Percentiles rank a stretch among this genome's conserved stretches.
Evolutionary conservation across 2,113 vertebrate genomes (phyloP).

Genomic region (Bos taurus): ARS-UCD2.0 NC_037347.1:38902001-38902500

Average conservation of each 20-base stretch:
- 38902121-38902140: neutral
- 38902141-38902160: neutral
- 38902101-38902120: neutral
- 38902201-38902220: neutral
- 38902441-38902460: neutral
- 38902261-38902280: neutral
- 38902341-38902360: neutral
- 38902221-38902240: neutral
- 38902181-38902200: neutral
- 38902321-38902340: neutral
- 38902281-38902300: neutral
- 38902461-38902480: neutral
- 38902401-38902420: neutral
- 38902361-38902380: neutral
- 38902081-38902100: conserved; percentile 15
- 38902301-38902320: fast-evolving
- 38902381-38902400: neutral
- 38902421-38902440: neutral
- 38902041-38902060: neutral
- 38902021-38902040: neutral
- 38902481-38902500: neutral
- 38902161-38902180: neutral
- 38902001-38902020: neutral
- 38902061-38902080: neutral
- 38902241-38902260: neutral